Evolutionary conservation across 2,797 vertebrate species (phyloP).

Genomic region (Halcyon chelicuti): DNA sequence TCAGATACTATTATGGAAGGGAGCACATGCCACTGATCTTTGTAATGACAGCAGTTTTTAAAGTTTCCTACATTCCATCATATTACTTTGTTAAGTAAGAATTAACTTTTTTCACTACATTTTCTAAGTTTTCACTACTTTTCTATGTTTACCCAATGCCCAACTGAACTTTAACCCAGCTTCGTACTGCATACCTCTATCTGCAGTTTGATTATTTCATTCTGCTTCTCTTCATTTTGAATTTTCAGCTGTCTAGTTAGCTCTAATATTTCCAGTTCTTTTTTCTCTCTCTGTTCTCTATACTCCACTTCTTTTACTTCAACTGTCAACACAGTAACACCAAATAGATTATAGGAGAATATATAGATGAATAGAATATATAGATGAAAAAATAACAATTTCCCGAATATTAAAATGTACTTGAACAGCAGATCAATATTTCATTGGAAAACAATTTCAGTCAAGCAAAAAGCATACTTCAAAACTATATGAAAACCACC

Average conservation of each 20-base stretch:
- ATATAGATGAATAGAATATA: not conserved
- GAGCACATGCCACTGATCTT: not conserved
- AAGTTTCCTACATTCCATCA: not conserved
- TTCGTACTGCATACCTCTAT: conserved; percentile 86
- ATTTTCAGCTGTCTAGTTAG: conserved; percentile 84
- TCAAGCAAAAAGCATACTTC: not conserved
- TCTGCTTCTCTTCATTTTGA: conserved; percentile 89
- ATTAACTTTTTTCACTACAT: not conserved
- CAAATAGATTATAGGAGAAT: not conserved
- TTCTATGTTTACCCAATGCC: not conserved
- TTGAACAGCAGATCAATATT: not conserved
- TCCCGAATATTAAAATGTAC: not conserved
- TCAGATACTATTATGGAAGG: not conserved
- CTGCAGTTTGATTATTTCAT: conserved; percentile 89
- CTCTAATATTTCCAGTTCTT: conserved; percentile 83
- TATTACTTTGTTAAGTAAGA: not conserved
- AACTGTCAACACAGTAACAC: conserved; percentile 66
- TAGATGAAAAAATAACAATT: not conserved
- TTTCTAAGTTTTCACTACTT: not conserved
- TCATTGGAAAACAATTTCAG: not conserved
- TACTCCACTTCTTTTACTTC: conserved; percentile 75
- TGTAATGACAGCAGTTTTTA: not conserved
- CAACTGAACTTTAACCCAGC: not conserved
- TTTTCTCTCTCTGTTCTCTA: conserved; percentile 78
- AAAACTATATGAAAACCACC: not conserved